These are phyloP conservation scores for Pelobates cultripes DNA, from an alignment of 2,797 vertebrate genomes.

Conservation along the genomic window DNA sequence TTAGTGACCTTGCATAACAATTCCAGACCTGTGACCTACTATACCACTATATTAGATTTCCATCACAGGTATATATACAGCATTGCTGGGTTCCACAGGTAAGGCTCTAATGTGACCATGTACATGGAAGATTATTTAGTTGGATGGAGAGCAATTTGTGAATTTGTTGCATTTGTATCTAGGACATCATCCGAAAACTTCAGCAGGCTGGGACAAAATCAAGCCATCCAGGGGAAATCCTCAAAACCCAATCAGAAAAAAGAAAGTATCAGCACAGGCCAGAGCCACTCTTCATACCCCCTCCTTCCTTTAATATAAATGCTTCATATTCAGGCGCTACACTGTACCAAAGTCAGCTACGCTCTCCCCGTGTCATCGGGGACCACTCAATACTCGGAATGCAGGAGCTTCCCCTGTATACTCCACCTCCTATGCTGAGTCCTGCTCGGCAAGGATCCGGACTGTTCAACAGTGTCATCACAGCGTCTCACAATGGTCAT, in stretches of 20 bases:
- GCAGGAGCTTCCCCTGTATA: slow-evolving; percentile 78
- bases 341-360: slow-evolving; percentile 87
- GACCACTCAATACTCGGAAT: slow-evolving; percentile 70
- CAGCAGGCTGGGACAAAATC: slow-evolving; percentile 62
- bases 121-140: background rate
- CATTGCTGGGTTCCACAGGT: slow-evolving; percentile 4
- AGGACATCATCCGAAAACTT: slow-evolving; percentile 71
- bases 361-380: slow-evolving; percentile 71
- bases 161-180: slow-evolving; percentile 49
- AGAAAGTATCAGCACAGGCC: slow-evolving; percentile 78
- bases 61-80: background rate
- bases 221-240: slow-evolving; percentile 63
- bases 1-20: no score
- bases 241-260: slow-evolving; percentile 70
- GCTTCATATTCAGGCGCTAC: slow-evolving; percentile 69
- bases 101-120: background rate
- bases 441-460: slow-evolving; percentile 84
- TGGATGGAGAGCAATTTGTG: slow-evolving; percentile 18
- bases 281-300: slow-evolving; percentile 81
- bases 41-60: background rate
- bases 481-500: slow-evolving; percentile 65
- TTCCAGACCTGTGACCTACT: no score
- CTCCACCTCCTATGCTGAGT: slow-evolving; percentile 88
- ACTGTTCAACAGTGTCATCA: slow-evolving; percentile 81
- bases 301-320: slow-evolving; percentile 69